Conservation (phyloP, 2,888 invertebrate species). For the Pecten maximus region DNA sequence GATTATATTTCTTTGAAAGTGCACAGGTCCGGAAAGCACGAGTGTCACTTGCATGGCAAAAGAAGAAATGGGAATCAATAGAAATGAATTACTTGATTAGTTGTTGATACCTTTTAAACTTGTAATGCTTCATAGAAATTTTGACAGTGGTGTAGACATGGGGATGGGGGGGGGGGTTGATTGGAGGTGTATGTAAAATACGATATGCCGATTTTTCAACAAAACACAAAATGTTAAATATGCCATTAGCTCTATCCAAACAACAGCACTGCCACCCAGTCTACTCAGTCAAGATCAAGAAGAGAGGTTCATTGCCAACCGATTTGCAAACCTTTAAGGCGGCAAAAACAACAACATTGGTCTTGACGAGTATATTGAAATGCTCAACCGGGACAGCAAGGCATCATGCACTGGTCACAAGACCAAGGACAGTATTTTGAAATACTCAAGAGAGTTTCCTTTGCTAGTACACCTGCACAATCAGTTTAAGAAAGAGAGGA, state of each 20-base stretch:
- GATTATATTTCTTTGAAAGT: constrained; percentile 43
- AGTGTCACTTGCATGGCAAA: not conserved
- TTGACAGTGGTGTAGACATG: constrained; percentile 51
- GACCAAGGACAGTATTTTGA: no score
- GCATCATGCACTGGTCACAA: no score
- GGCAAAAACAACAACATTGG: constrained; percentile 48
- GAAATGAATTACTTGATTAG: constrained; percentile 43
- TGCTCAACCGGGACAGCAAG: no score
- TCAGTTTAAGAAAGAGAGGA: constrained; percentile 5
- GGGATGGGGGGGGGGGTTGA: no score
- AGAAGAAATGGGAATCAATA: not conserved
- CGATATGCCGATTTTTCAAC: constrained; percentile 50
- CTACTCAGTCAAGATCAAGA: constrained; percentile 43
- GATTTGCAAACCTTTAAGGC: constrained; percentile 45
- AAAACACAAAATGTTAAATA: constrained; percentile 52
- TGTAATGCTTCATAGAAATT: constrained; percentile 42
- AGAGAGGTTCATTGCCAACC: constrained; percentile 42
- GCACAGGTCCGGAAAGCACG: constrained; percentile 37
- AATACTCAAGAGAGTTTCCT: no score
- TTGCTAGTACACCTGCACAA: no score
- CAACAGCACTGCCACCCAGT: no score
- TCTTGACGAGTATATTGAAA: constrained; percentile 50
- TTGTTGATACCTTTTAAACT: constrained; percentile 43
- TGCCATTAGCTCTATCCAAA: no score
- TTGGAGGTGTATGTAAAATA: constrained; percentile 45